Base-by-base conservation (phyloP, 1,140 invertebrate genomes). In the Zaprionus ornatus region DNA sequence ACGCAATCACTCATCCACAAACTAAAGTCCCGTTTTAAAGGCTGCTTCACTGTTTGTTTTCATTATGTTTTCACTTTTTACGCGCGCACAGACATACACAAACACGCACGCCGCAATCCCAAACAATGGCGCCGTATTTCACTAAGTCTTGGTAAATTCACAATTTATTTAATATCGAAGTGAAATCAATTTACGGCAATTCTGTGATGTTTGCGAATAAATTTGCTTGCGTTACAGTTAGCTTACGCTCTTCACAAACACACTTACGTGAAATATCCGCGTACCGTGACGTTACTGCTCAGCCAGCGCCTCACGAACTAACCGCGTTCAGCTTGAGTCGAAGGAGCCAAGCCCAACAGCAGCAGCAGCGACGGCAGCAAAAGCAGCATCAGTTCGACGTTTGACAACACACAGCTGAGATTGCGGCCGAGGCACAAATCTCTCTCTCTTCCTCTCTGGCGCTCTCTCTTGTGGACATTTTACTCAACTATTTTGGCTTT, bases 271-370 rank as follows among this genome's bases (percentile, higher is more conserved):
- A 4, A 45, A 17, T 17, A 45, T 45, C 40, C 81, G 78, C 32
- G 25, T 5, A 54, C 74, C 64, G 76, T 65, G 74, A 83, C 78
- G 65, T 83, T 88, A 80, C 76, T 73, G 77, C 71, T 73, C 66
- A 80, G 80, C 70, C 68, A 82, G 84, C 75, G 84, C 80, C 80
- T 80, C 84, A 87, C 84, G 68, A 88, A 88, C 84, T 88, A 70
- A 87, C 70, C 57, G n/a, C 65, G 48, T 42, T 65, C 59, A 64
- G 21, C 42, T 42, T 5, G 70, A 50, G 69, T 19, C 15, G 27
- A 21, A 48, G 35, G n/a, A 67, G 71, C 65, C 37, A 64, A 52
- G 29, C 60, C 35, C 35, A 61, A 42, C 17, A 57, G 52, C 59
- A 27, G 59, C 73, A 32, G 52, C 60, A 56, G 71, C 64, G 61